Percentiles rank a stretch among this genome's conserved stretches.
Evolutionary conservation across 1,140 invertebrate genomes (phyloP).

Genomic region (Brachionus plicatilis): DNA sequence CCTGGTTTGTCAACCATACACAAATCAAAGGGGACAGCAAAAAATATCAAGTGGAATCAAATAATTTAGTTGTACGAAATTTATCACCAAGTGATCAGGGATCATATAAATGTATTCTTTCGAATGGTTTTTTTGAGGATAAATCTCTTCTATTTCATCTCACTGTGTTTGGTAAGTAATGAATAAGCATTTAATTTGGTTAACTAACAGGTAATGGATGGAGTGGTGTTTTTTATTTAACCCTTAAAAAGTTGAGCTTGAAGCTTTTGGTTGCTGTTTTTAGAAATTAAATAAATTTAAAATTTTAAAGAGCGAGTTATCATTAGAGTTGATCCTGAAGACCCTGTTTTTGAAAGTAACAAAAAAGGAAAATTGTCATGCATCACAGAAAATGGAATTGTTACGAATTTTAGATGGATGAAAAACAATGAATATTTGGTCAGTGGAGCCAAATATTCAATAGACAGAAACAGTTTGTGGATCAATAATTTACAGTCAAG

Average conservation of each 20-base stretch:
- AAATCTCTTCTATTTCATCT: background rate
- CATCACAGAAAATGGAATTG: background rate
- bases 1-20: background rate
- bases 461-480: background rate
- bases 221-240: background rate
- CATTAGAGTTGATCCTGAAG: background rate
- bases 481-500: background rate
- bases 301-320: background rate
- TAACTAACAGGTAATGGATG: background rate
- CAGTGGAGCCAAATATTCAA: background rate
- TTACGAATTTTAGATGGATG: background rate
- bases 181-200: background rate
- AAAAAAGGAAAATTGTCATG: background rate
- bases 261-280: background rate
- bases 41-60: background rate
- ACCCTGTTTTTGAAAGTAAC: background rate
- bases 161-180: background rate
- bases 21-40: background rate
- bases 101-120: background rate
- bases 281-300: background rate
- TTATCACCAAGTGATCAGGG: background rate
- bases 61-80: background rate
- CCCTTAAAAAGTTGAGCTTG: background rate
- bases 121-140: background rate
- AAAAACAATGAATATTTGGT: background rate